phyloP scores from a whole-genome alignment of 2,797 vertebrate species.

The Brotula barbata region DNA sequence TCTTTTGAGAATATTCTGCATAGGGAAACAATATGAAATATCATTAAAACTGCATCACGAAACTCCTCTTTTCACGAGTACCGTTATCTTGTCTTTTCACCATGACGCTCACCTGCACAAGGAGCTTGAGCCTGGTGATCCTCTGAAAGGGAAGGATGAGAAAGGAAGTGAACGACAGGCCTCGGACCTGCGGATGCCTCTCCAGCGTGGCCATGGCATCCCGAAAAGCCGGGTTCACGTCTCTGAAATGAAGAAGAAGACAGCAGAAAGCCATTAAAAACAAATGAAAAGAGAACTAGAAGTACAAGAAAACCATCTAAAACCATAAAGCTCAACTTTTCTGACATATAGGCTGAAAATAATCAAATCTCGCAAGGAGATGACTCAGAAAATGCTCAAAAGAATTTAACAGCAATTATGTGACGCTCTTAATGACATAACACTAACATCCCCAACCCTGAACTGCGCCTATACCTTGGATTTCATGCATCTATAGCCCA shows the following conservation, averaged over 20 bases:
- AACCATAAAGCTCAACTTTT: no score
- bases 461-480: no score
- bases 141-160: conserved; percentile 97
- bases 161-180: conserved; percentile 94
- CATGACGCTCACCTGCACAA: conserved; percentile 85
- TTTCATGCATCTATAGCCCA: no score
- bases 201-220: conserved; percentile 87
- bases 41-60: not conserved
- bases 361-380: no score
- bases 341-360: no score
- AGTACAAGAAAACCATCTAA: no score
- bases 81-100: not conserved
- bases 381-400: no score
- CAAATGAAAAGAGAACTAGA: no score
- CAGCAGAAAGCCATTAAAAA: conserved; percentile 4
- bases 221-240: conserved; percentile 89
- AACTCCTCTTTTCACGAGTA: not conserved
- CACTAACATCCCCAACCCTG: no score
- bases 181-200: conserved; percentile 87
- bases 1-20: conserved; percentile 94
- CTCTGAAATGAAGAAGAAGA: conserved; percentile 71
- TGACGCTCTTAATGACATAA: no score
- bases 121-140: conserved; percentile 92
- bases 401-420: no score
- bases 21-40: conserved; percentile 4